These are phyloP conservation scores for Corythoichthys haematopterus DNA, from an alignment of 2,113 vertebrate species.

Conservation along the genomic window DNA sequence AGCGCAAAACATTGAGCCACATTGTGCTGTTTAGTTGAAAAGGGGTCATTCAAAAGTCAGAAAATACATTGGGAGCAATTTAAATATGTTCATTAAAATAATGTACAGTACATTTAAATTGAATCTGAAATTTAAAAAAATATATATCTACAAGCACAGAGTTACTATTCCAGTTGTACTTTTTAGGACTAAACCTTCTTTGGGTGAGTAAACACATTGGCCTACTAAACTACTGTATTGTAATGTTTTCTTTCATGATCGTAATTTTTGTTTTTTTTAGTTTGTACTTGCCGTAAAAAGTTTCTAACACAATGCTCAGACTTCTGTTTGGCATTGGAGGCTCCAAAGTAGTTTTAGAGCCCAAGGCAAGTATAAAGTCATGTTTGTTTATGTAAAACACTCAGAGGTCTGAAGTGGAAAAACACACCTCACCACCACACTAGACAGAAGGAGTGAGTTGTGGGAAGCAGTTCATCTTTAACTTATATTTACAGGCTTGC, in stretches of 20 bases:
- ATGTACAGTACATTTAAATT: too few relatives aligned
- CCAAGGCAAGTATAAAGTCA: not conserved
- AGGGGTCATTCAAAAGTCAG: too few relatives aligned
- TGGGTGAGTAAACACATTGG: not conserved
- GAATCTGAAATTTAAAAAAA: too few relatives aligned
- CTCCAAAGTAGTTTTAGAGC: conserved; percentile 1
- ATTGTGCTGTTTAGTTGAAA: too few relatives aligned
- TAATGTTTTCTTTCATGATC: not conserved
- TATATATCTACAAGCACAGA: too few relatives aligned
- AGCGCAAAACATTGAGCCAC: too few relatives aligned
- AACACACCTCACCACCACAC: conserved; percentile 22
- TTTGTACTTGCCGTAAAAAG: not conserved
- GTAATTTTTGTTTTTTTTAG: not conserved
- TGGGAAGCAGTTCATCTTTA: conserved; percentile 29
- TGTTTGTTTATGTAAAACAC: conserved; percentile 10
- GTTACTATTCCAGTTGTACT: too few relatives aligned
- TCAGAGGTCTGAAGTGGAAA: conserved; percentile 31
- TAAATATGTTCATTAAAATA: too few relatives aligned
- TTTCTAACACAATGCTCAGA: not conserved
- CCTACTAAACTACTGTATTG: not conserved
- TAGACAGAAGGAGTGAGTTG: conserved; percentile 6
- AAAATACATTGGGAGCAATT: too few relatives aligned
- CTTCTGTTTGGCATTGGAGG: not conserved
- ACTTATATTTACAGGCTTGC: conserved; percentile 8
- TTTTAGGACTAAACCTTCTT: not conserved